Percentiles rank a stretch among this genome's conserved stretches.
phyloP scores from a whole-genome alignment of 1,140 invertebrate species.

The Bombus superbus region DNA sequence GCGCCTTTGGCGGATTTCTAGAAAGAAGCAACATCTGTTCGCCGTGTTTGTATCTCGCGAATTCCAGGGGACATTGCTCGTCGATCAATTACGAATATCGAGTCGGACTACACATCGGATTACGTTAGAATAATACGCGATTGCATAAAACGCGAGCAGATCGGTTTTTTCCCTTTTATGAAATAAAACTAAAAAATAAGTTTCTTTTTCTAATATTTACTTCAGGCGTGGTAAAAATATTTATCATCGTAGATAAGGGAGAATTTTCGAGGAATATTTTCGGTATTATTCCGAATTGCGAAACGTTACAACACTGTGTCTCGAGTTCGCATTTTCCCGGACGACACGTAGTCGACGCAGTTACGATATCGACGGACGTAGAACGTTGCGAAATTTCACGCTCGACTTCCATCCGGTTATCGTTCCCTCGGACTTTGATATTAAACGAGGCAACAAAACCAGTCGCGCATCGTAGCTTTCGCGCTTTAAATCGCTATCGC shows the following conservation, averaged over 20 bases:
- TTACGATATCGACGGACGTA: neutral
- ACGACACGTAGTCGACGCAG: neutral
- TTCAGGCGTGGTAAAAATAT: constrained; percentile 63
- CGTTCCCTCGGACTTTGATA: constrained; percentile 11
- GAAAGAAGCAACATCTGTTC: neutral
- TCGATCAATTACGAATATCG: too few relatives aligned
- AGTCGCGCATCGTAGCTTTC: constrained; percentile 21
- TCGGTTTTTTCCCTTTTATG: neutral
- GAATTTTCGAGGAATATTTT: constrained; percentile 24
- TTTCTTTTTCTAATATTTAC: constrained; percentile 78
- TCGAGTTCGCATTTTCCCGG: constrained; percentile 13
- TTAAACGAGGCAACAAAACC: neutral
- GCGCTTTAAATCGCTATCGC: constrained; percentile 19
- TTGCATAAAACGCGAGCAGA: constrained; percentile 68
- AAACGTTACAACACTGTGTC: constrained; percentile 71
- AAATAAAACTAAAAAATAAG: constrained; percentile 55
- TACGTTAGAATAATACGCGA: neutral
- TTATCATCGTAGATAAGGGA: neutral
- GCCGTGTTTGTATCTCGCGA: neutral
- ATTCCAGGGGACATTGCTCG: neutral
- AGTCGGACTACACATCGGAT: neutral
- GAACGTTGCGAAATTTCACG: constrained; percentile 21
- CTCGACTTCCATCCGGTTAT: neutral
- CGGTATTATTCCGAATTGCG: constrained; percentile 77
- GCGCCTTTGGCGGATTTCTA: neutral